Evolutionary conservation across 1,140 invertebrate species (phyloP).

Genomic region (Lasioglossum baleicum): DNA sequence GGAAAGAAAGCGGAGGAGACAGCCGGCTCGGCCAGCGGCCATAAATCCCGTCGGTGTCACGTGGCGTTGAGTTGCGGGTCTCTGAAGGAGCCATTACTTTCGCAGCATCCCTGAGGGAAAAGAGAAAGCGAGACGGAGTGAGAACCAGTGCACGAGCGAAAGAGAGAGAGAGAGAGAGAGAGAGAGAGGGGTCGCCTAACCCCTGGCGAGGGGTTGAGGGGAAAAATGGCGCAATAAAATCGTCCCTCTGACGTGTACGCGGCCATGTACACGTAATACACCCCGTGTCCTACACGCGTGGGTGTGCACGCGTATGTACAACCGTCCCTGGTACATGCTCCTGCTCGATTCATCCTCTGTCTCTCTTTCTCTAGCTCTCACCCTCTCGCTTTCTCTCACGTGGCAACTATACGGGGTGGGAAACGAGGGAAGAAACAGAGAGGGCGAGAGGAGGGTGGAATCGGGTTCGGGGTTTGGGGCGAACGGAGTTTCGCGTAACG

Average conservation of each 20-base stretch:
- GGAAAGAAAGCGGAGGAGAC: constrained; percentile 7
- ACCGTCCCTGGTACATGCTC: not conserved
- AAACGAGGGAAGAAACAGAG: constrained; percentile 8
- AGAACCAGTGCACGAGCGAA: too few species aligned
- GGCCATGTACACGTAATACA: constrained; percentile 23
- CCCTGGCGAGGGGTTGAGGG: constrained; percentile 19
- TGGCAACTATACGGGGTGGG: too few species aligned
- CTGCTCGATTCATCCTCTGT: not conserved
- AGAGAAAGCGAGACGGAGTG: too few species aligned
- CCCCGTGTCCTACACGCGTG: constrained; percentile 7
- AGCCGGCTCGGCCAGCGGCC: constrained; percentile 37
- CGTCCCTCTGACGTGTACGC: constrained; percentile 40
- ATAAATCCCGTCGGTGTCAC: constrained; percentile 58
- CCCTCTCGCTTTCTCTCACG: too few species aligned
- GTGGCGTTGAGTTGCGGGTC: constrained; percentile 60
- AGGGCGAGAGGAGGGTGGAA: constrained; percentile 56
- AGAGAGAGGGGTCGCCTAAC: not conserved
- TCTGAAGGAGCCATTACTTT: constrained; percentile 64
- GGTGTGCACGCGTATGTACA: not conserved
- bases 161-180: too few species aligned
- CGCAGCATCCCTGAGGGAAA: constrained; percentile 52
- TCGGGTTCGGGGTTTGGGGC: constrained; percentile 69
- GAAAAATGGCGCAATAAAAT: constrained; percentile 61
- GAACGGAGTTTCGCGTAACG: constrained; percentile 77
- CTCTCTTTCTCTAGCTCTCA: too few species aligned